phyloP scores from a whole-genome alignment of 2,888 invertebrate species.

The Sarcophaga subvicina region DNA sequence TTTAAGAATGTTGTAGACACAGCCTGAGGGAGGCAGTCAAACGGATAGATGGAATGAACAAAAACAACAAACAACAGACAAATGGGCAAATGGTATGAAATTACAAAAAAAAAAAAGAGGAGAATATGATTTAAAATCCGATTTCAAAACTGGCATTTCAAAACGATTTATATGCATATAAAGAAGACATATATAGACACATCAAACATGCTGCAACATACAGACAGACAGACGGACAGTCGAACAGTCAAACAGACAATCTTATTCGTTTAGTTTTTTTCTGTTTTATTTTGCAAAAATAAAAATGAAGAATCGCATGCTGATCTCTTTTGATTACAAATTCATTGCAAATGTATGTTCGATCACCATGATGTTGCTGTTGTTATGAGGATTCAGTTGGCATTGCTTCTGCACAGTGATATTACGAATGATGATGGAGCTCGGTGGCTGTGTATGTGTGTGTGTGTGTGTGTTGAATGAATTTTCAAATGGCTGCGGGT shows the following conservation, averaged over 20 bases:
- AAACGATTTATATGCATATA: slow-evolving; percentile 68
- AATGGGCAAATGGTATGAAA: slow-evolving; percentile 9
- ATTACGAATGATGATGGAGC: slow-evolving; percentile 38
- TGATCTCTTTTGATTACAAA: slow-evolving; percentile 72
- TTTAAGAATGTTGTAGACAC: slow-evolving; percentile 56
- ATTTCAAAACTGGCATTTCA: slow-evolving; percentile 80
- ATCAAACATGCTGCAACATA: slow-evolving; percentile 16
- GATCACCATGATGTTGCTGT: slow-evolving; percentile 64
- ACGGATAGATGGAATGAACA: slow-evolving; percentile 6
- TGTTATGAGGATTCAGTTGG: slow-evolving; percentile 50
- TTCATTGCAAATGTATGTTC: slow-evolving; percentile 56
- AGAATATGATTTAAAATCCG: slow-evolving; percentile 80
- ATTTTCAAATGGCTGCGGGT: slow-evolving; percentile 69
- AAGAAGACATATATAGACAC: slow-evolving; percentile 62
- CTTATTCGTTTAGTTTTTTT: background rate
- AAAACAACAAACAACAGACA: slow-evolving; percentile 6
- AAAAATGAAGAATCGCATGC: slow-evolving; percentile 76
- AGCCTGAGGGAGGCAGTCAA: slow-evolving; percentile 62
- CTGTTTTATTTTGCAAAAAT: background rate
- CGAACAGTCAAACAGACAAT: background rate
- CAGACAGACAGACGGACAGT: background rate
- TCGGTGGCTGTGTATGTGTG: slow-evolving; percentile 44
- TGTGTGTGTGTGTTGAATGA: slow-evolving; percentile 25
- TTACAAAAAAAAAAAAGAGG: slow-evolving; percentile 47
- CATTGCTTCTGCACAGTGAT: slow-evolving; percentile 33